Conservation (phyloP, 2,797 vertebrate species). For the Forpus xanthops region DNA sequence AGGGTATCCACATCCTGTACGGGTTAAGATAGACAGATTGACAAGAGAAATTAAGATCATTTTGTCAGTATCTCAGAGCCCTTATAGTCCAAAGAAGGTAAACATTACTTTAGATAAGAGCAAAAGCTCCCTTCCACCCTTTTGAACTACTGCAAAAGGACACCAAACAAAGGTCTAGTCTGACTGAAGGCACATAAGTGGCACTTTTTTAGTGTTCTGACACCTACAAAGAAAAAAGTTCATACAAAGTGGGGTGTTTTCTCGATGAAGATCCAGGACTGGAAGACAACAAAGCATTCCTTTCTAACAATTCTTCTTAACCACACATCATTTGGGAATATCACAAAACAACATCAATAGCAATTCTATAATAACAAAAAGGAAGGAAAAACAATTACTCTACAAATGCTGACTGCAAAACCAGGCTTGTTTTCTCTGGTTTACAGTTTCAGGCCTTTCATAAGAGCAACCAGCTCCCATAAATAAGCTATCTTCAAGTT, state of each 20-base stretch:
- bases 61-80: not conserved
- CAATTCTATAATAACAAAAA: not conserved
- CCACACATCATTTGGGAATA: fast-evolving
- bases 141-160: not conserved
- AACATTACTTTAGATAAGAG: not conserved
- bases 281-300: not conserved
- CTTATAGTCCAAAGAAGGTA: not conserved
- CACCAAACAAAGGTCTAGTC: not conserved
- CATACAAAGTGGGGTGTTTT: not conserved
- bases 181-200: not conserved
- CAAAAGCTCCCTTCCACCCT: not conserved
- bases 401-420: not conserved
- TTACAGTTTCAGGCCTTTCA: not conserved
- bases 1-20: not conserved
- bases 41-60: not conserved
- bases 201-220: not conserved
- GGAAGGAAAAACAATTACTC: not conserved
- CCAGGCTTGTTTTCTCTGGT: not conserved
- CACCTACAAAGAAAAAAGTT: not conserved
- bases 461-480: not conserved
- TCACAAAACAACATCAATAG: not conserved
- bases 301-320: not conserved
- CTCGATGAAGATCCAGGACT: not conserved
- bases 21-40: not conserved
- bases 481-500: conserved; percentile 10